phyloP scores from a whole-genome alignment of 2,113 vertebrate genomes.

The Halcyon senegalensis region DNA sequence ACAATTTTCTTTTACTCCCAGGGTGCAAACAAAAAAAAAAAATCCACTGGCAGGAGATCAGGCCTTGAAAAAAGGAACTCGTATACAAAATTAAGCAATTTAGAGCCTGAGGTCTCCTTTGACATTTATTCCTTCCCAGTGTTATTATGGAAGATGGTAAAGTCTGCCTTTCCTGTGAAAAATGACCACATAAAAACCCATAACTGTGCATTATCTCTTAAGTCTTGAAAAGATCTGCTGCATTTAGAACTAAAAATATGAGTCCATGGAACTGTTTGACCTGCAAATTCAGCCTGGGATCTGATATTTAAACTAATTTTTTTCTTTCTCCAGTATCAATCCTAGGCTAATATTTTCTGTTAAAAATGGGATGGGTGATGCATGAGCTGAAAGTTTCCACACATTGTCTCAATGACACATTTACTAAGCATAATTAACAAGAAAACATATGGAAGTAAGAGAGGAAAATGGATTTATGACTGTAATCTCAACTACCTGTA shows the following conservation, averaged over 20 bases:
- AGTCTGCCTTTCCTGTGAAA: background rate
- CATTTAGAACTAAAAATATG: background rate
- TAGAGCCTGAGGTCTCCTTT: background rate
- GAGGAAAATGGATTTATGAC: background rate
- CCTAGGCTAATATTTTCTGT: background rate
- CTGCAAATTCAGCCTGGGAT: background rate
- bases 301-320: background rate
- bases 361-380: background rate
- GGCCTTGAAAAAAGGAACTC: background rate
- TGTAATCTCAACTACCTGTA: background rate
- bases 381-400: background rate
- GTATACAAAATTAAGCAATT: background rate
- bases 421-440: background rate
- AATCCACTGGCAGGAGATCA: background rate
- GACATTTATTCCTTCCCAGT: background rate
- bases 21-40: background rate
- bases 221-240: background rate
- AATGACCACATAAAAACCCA: background rate
- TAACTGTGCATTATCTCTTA: background rate
- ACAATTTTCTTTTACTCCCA: background rate
- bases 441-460: background rate
- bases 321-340: background rate
- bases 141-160: background rate
- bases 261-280: background rate
- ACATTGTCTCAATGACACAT: background rate